phyloP scores from a whole-genome alignment of 1,140 invertebrate species.

The Octopus sinensis region DNA sequence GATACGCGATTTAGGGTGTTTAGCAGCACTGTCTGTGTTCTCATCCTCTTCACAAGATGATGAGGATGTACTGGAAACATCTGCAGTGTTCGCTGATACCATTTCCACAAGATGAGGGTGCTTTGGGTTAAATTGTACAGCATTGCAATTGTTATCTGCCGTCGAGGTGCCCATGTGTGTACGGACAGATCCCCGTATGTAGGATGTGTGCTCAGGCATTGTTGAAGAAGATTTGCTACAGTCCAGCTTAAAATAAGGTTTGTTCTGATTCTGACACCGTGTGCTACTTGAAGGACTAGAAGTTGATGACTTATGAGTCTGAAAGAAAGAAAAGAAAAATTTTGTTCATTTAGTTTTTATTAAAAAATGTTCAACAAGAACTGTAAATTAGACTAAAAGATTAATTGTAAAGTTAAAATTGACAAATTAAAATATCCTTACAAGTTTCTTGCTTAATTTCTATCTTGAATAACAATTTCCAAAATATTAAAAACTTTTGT shows the following conservation, averaged over 20 bases:
- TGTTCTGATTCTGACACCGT: neutral
- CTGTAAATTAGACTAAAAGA: too few species aligned
- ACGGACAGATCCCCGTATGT: neutral
- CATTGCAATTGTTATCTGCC: neutral
- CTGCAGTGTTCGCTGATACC: neutral
- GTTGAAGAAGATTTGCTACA: neutral
- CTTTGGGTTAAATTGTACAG: neutral
- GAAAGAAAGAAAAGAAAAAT: neutral
- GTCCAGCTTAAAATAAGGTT: neutral
- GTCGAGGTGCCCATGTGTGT: neutral
- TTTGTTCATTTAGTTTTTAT: too few species aligned
- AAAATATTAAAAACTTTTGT: too few species aligned
- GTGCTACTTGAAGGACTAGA: neutral
- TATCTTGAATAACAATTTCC: too few species aligned
- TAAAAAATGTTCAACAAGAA: too few species aligned
- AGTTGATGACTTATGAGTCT: neutral
- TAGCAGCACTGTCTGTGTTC: conserved; percentile 20
- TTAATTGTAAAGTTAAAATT: too few species aligned
- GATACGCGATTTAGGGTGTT: conserved; percentile 31
- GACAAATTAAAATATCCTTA: too few species aligned
- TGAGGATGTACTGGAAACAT: neutral
- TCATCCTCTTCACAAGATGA: conserved; percentile 17
- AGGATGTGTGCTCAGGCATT: neutral
- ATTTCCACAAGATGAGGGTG: neutral
- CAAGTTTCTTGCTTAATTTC: too few species aligned